Evolutionary conservation across 2,797 vertebrate genomes (phyloP).

Genomic region (Lindbergichthys nudifrons): DNA sequence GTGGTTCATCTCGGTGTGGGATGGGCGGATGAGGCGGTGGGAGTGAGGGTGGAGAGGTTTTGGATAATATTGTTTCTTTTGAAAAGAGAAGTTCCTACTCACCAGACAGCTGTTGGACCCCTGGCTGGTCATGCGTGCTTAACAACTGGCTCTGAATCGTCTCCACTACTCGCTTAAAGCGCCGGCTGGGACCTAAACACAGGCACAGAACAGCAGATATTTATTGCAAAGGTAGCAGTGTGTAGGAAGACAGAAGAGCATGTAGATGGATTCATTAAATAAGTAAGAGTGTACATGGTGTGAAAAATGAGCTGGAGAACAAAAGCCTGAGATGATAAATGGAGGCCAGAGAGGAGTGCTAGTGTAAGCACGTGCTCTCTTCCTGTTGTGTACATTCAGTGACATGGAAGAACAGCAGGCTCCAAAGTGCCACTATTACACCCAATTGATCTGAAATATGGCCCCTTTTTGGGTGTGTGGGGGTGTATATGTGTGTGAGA

Average conservation of each 20-base stretch:
- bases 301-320: slow-evolving; percentile 22
- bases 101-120: slow-evolving; percentile 98
- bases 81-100: slow-evolving; percentile 75
- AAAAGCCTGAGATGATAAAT: slow-evolving; percentile 35
- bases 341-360: slow-evolving; percentile 13
- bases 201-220: slow-evolving; percentile 17
- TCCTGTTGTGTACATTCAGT: slow-evolving; percentile 47
- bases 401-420: slow-evolving; percentile 51
- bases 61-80: slow-evolving; percentile 9
- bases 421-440: slow-evolving; percentile 51
- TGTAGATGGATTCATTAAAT: not conserved
- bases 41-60: slow-evolving; percentile 42
- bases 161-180: slow-evolving; percentile 99
- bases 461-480: not conserved
- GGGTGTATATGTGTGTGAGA: slow-evolving; percentile 2
- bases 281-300: not conserved
- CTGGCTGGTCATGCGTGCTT: slow-evolving; percentile 97
- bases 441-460: slow-evolving; percentile 16
- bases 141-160: slow-evolving; percentile 98
- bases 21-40: slow-evolving; percentile 56
- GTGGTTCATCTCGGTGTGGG: slow-evolving; percentile 33
- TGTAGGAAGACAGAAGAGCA: not conserved
- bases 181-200: slow-evolving; percentile 93
- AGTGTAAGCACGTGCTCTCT: slow-evolving; percentile 31
- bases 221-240: slow-evolving; percentile 4